phyloP scores from a whole-genome alignment of 2,797 vertebrate species.

The Squalus acanthias region DNA sequence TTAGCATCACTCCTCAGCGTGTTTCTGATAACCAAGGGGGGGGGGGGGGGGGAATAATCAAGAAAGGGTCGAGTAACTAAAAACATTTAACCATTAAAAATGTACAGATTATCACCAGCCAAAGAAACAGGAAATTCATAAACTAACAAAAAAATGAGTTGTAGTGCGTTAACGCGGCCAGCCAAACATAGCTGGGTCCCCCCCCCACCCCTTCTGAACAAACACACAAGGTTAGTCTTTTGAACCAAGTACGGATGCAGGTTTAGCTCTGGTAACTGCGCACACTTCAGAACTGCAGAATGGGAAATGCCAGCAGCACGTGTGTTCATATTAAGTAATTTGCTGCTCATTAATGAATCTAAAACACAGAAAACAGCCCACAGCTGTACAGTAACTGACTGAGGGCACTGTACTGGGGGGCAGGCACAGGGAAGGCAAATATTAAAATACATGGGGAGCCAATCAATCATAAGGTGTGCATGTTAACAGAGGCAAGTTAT shows the following conservation, averaged over 20 bases:
- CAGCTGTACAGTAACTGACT: not conserved
- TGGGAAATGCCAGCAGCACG: not conserved
- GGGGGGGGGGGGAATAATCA: not conserved
- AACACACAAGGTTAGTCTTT: not conserved
- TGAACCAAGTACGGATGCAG: not conserved
- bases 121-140: not conserved
- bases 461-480: not conserved
- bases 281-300: conserved; percentile 29
- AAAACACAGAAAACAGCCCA: not conserved
- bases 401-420: not conserved
- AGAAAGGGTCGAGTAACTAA: not conserved
- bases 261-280: conserved; percentile 10
- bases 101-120: not conserved
- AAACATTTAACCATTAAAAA: not conserved
- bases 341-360: not conserved
- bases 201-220: not conserved
- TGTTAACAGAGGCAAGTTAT: not conserved
- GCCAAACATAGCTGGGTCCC: not conserved
- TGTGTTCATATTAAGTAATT: not conserved
- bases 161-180: not conserved
- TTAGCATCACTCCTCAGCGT: not conserved
- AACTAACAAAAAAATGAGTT: not conserved
- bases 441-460: no score
- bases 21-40: not conserved
- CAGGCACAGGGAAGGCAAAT: not conserved